A percentile compares a stretch with the other conserved stretches of the same genome.
Evolutionary conservation across 2,113 vertebrate genomes (phyloP).

Genomic region (Sarotherodon lohbergeri): DNA sequence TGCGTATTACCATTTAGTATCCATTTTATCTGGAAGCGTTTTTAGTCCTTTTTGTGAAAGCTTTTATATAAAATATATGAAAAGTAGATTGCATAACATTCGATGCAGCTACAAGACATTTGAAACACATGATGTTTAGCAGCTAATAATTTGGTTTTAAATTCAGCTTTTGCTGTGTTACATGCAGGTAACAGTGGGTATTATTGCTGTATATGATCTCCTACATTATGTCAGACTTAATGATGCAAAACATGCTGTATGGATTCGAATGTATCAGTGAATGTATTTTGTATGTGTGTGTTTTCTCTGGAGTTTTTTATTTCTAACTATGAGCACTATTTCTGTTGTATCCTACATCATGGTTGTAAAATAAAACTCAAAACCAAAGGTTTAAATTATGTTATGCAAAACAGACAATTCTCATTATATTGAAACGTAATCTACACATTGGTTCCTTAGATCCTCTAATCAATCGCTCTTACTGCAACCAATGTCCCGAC

Average conservation of each 20-base stretch:
- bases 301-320: not conserved
- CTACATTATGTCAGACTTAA: not conserved
- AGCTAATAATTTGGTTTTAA: not conserved
- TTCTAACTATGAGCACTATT: not conserved
- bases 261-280: not conserved
- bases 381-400: not conserved
- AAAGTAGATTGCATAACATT: rapidly evolving
- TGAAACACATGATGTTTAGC: not conserved
- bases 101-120: rapidly evolving
- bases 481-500: no score
- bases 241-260: not conserved
- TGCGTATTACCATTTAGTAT: no score
- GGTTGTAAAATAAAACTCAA: not conserved
- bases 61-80: not conserved
- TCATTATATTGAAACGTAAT: not conserved
- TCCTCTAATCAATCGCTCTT: no score
- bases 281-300: not conserved
- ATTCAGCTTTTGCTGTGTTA: not conserved
- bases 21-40: not conserved
- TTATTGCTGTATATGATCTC: not conserved
- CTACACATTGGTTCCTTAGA: not conserved
- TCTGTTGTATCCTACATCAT: not conserved
- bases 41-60: not conserved
- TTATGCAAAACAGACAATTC: not conserved
- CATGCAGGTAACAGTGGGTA: not conserved